Percentiles rank a stretch among this genome's conserved stretches.
Conservation (phyloP, 2,888 invertebrate species). For the Papilio gigon region DNA sequence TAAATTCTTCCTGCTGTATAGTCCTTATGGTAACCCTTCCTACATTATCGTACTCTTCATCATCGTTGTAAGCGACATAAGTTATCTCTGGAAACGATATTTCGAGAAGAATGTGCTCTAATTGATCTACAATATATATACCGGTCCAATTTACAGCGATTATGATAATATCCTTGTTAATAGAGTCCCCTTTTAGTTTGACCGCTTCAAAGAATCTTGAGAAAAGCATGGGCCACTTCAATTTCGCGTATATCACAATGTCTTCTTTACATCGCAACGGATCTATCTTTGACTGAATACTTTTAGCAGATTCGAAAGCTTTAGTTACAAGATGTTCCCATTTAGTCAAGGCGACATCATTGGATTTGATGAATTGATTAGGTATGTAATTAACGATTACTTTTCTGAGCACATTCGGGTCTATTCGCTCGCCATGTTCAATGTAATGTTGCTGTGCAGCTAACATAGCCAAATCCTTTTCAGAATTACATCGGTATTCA, state of each 20-base stretch:
- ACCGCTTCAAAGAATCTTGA: slow-evolving; percentile 96
- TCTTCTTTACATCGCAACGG: slow-evolving; percentile 91
- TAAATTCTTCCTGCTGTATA: slow-evolving; percentile 93
- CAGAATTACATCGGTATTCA: slow-evolving; percentile 92
- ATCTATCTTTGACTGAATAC: slow-evolving; percentile 85
- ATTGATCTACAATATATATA: slow-evolving; percentile 94
- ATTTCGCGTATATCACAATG: slow-evolving; percentile 94
- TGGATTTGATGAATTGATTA: slow-evolving; percentile 85
- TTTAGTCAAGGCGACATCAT: slow-evolving; percentile 84
- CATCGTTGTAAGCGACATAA: slow-evolving; percentile 85
- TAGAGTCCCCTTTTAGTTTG: slow-evolving; percentile 86
- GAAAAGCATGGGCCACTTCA: slow-evolving; percentile 97
- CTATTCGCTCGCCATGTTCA: slow-evolving; percentile 87
- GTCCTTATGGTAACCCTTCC: slow-evolving; percentile 90
- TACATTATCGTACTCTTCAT: slow-evolving; percentile 75
- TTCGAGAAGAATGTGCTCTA: slow-evolving; percentile 94
- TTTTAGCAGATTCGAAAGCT: slow-evolving; percentile 87
- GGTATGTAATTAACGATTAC: slow-evolving; percentile 92
- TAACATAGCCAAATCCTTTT: slow-evolving; percentile 93
- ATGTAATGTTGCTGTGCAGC: slow-evolving; percentile 95
- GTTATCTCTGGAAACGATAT: slow-evolving; percentile 93
- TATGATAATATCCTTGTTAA: slow-evolving; percentile 88
- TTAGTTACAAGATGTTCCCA: slow-evolving; percentile 89
- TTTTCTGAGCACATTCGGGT: slow-evolving; percentile 85
- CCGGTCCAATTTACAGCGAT: slow-evolving; percentile 98